Percentiles rank a stretch among this genome's conserved stretches.
phyloP scores from a whole-genome alignment of 2,888 invertebrate species.

The Pardosa pseudoannulata region DNA sequence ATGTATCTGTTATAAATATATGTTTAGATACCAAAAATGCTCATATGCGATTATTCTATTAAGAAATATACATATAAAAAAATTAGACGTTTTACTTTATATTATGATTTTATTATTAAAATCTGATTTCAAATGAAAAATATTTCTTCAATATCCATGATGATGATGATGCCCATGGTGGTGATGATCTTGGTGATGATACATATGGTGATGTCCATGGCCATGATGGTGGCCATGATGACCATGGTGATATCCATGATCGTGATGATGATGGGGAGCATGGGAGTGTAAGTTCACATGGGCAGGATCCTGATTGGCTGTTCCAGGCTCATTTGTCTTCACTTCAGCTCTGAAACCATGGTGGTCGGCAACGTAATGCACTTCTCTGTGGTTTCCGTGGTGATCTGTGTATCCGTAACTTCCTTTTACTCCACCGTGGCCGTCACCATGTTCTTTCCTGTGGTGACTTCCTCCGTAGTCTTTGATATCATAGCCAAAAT shows the following conservation, averaged over 20 bases:
- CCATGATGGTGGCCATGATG: too few species aligned
- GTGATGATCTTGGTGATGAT: neutral
- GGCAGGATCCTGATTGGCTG: conserved; percentile 53
- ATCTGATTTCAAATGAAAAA: too few species aligned
- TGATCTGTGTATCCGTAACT: conserved; percentile 56
- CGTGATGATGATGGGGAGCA: conserved; percentile 11
- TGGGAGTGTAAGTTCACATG: conserved; percentile 27
- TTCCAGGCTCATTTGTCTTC: conserved; percentile 53
- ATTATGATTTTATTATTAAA: too few species aligned
- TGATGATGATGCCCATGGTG: too few species aligned
- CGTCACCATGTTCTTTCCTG: conserved; percentile 37
- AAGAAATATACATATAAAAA: too few species aligned
- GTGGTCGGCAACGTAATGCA: conserved; percentile 48
- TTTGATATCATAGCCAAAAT: conserved; percentile 41
- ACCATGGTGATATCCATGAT: conserved; percentile 2
- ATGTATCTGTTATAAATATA: too few species aligned
- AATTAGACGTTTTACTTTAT: too few species aligned
- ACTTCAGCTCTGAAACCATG: conserved; percentile 46
- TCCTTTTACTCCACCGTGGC: conserved; percentile 34
- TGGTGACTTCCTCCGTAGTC: conserved; percentile 37
- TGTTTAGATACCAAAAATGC: too few species aligned
- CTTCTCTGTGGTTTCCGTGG: conserved; percentile 35
- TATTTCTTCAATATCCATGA: neutral
- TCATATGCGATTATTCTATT: too few species aligned
- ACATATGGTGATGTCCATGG: neutral